Percentiles rank a stretch among this genome's conserved stretches.
phyloP scores from a whole-genome alignment of 2,888 invertebrate species.

The Bellardia pandia region DNA sequence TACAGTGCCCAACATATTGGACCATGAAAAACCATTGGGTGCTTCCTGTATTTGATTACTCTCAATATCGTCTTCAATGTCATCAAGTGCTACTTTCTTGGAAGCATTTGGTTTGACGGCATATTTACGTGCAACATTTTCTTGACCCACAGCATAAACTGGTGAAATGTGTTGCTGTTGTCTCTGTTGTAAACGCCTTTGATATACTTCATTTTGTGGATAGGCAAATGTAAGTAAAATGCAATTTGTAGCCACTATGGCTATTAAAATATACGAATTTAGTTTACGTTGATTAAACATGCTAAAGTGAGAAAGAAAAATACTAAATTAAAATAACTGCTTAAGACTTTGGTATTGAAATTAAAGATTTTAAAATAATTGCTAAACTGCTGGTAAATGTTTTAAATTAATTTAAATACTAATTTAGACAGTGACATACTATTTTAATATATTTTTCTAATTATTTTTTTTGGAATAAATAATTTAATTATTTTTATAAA shows the following conservation, averaged over 20 bases:
- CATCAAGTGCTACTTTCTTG: conserved; percentile 93
- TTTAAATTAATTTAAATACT: no score
- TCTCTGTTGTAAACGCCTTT: conserved; percentile 76
- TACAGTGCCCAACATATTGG: conserved; percentile 92
- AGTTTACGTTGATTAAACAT: conserved; percentile 88
- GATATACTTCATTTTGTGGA: conserved; percentile 85
- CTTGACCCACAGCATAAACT: conserved; percentile 75
- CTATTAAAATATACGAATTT: conserved; percentile 89
- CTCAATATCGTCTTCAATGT: conserved; percentile 91
- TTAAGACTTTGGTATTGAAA: background rate
- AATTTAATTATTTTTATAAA: no score
- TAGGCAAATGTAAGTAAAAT: conserved; percentile 89
- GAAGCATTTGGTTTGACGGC: conserved; percentile 95
- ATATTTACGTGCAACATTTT: conserved; percentile 87
- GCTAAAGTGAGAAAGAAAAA: conserved; percentile 77
- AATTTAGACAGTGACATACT: no score
- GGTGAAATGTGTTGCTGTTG: conserved; percentile 77
- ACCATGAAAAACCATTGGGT: conserved; percentile 93
- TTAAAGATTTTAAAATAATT: background rate
- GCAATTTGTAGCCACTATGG: conserved; percentile 88
- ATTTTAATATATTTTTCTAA: no score
- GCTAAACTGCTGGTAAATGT: background rate
- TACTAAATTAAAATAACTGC: background rate
- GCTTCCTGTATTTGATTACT: conserved; percentile 91
- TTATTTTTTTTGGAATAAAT: no score